Conservation (phyloP, 2,113 vertebrate genomes). For the Galeopterus variegatus region DNA sequence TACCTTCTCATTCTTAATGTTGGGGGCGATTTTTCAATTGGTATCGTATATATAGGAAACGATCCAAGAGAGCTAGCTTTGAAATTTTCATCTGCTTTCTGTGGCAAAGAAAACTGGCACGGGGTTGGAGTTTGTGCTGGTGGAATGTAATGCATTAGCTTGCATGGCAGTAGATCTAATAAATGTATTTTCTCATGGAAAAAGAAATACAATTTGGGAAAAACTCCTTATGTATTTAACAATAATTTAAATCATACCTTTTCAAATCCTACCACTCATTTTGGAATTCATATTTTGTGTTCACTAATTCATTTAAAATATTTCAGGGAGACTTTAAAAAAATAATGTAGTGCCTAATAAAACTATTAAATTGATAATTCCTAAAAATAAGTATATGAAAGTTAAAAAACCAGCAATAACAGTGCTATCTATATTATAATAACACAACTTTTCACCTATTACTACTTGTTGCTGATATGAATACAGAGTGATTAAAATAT, state of each 20-base stretch:
- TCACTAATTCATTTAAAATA: background rate
- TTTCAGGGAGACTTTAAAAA: background rate
- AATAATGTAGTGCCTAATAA: background rate
- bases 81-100: conserved; percentile 57
- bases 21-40: background rate
- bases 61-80: conserved; percentile 36
- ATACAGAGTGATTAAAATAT: background rate
- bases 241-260: conserved; percentile 51
- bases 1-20: background rate
- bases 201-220: conserved; percentile 42
- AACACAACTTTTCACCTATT: background rate
- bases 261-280: background rate
- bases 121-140: conserved; percentile 24
- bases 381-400: background rate
- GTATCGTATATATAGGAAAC: background rate
- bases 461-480: background rate
- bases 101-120: conserved; percentile 52
- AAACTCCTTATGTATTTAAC: conserved; percentile 24
- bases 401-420: background rate
- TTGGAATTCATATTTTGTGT: conserved; percentile 46
- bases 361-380: conserved; percentile 2
- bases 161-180: conserved; percentile 17
- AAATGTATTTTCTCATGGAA: conserved; percentile 57
- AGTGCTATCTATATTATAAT: background rate
- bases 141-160: background rate